Evolutionary conservation across 92 coral and sea anemone species (phyloP), one percentile per base, ranked within the genome.

Genomic region (Micromussa lordhowensis): DNA sequence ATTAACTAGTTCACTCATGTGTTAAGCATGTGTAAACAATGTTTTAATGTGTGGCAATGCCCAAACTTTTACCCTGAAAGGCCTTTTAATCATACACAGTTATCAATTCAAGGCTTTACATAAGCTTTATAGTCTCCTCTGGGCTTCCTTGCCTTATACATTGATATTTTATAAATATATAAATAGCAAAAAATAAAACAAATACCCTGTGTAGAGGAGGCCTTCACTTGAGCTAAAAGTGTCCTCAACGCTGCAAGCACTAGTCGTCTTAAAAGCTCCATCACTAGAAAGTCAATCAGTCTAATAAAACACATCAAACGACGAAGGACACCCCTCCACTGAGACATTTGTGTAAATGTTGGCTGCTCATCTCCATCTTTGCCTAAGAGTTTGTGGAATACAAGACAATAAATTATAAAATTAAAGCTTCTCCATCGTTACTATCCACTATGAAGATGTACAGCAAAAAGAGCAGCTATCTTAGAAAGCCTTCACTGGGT

Each of bases 281-380:
- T 91, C n/a, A 98, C 87, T 30, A 98, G 90, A 81, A 98, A 93
- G 88, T 98, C 99, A 16, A 93, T 85, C 79, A 92, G 54, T 53
- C 99, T 98, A 38, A 98, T 92, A 70, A 98, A 98, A 75, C 95
- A 86, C 18, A 89, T 88, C 89, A 98, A 83, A 55, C 96, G 95
- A 26, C 78, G 91, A 29, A 98, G 98, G 57, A 98, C 98, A 16
- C 94, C 92, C 69, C 98, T 90, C 99, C 99, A 98, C 77, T 93
- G 96, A 3, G 98, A 94, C 92, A 98, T 98, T 85, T 96, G 98
- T 13, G 97, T 94, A 85, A 94, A 98, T 1, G 92, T 34, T 0
- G 96, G 98, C 61, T 88, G 91, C n/a, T 74, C 48, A 54, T 80
- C 91, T 86, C 82, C 69, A 30, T 69, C 92, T 53, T 78, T 87